Evolutionary conservation across 2,888 invertebrate species (phyloP), one percentile per base, ranked within the genome.

Genomic region (Drosophila sordidula): DNA sequence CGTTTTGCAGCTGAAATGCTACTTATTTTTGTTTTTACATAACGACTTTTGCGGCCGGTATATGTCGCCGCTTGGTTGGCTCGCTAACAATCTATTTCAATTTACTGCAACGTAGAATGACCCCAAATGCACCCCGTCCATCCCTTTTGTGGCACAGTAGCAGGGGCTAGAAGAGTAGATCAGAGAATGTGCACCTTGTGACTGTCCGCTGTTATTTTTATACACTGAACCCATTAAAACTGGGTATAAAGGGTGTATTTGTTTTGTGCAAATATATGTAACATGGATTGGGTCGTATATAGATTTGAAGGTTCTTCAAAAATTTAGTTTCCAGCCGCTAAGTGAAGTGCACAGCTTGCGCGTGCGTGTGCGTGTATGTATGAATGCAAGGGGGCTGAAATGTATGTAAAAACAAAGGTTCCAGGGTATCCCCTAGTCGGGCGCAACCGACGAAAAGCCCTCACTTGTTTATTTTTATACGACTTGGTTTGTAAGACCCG

Each of bases 81-180:
- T 57, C 14, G 14, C 38, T 18, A 29, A 46, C 59, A 61, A 61
- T 69, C 45, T 58, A 54, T 49, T 81, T 70, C 22, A 73, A 68
- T 80, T 86, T 68, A 46, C 52, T 80, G 46, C 67, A 67, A 67
- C 89, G 83, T 75, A 83, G 71, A 77, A 71, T 69, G 36, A 61
- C 56, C 42, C 42, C 22, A 52, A 29, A 26, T 8, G n/a, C 14
- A 8, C 12, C 25, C 39, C 14, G 26, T 22, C 9, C 34, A 25
- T 8, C n/a, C n/a, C 25, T 22, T 42, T 11, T 14, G 54, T 63
- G 11, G 1, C 29, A 29, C 29, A 9, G 9, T 9, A 29, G 3
- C 29, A 29, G 9, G 3, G 29, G 29, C 3, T 9, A 9, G 29
- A 29, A 46, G 42, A 58, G 8, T 52, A 9, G 26, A 44, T 22